Evolutionary conservation across 2,888 invertebrate species (phyloP).

Genomic region (Drosophila gaucha): DNA sequence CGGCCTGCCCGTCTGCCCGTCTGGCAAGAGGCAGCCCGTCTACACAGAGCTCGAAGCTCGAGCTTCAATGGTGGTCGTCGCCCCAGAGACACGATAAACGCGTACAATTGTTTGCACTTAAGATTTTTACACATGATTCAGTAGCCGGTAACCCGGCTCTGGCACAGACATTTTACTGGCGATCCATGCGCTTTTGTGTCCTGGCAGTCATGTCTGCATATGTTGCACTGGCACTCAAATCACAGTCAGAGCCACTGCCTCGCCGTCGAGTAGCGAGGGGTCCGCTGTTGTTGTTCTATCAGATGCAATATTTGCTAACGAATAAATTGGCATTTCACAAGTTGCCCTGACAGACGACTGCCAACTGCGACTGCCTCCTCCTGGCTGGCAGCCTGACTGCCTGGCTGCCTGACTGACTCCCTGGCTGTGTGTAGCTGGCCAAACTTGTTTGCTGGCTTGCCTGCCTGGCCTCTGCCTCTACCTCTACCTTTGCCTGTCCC

Average conservation of each 20-base stretch:
- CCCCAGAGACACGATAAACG: constrained; percentile 83
- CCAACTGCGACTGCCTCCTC: constrained; percentile 50
- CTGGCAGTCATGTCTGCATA: constrained; percentile 81
- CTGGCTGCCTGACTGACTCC: constrained; percentile 25
- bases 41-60: constrained; percentile 8
- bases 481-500: constrained; percentile 11
- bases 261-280: constrained; percentile 23
- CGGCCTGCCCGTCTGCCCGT: constrained; percentile 3
- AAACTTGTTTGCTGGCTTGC: constrained; percentile 9
- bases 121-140: constrained; percentile 85
- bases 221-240: constrained; percentile 74
- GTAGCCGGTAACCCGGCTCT: constrained; percentile 58
- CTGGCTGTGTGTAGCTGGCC: constrained; percentile 6
- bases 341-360: constrained; percentile 76
- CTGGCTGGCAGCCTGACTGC: constrained; percentile 2
- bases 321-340: constrained; percentile 81
- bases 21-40: constrained; percentile 2
- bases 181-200: constrained; percentile 64
- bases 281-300: constrained; percentile 67
- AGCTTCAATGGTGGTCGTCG: constrained; percentile 81
- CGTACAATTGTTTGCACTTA: constrained; percentile 85
- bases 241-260: constrained; percentile 36
- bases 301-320: constrained; percentile 81
- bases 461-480: not conserved
- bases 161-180: constrained; percentile 35